Percentiles rank a stretch among this genome's conserved stretches.
phyloP scores from a whole-genome alignment of 2,888 invertebrate species.

The Trissolcus japonicus region DNA sequence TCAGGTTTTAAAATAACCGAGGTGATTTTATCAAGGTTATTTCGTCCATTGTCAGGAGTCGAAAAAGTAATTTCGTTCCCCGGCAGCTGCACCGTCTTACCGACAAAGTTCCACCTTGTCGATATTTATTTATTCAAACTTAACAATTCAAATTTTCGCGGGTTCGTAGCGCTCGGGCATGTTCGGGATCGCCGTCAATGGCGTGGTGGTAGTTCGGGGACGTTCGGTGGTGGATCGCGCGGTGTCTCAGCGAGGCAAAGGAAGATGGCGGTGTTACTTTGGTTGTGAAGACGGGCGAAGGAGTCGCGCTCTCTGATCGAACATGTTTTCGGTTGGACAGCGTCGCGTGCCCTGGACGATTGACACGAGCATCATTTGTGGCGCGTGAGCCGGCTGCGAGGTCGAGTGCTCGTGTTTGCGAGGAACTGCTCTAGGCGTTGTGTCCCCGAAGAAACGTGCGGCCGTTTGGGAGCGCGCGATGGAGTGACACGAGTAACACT shows the following conservation, averaged over 20 bases:
- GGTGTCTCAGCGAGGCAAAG: slow-evolving; percentile 58
- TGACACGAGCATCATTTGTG: slow-evolving; percentile 1
- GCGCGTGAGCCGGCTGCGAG: slow-evolving; percentile 1
- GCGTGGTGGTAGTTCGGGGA: slow-evolving; percentile 5
- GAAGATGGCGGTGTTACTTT: slow-evolving; percentile 74
- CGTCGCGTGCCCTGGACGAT: slow-evolving; percentile 6
- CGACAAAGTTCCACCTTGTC: too few relatives aligned
- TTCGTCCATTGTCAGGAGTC: too few relatives aligned
- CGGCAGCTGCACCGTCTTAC: too few relatives aligned
- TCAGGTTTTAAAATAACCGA: too few relatives aligned
- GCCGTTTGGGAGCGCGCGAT: slow-evolving; percentile 23
- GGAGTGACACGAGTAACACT: slow-evolving; percentile 12
- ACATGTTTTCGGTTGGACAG: slow-evolving; percentile 30
- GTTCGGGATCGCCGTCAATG: neutral
- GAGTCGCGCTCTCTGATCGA: slow-evolving; percentile 26
- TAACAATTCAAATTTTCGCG: neutral
- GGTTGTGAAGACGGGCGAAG: slow-evolving; percentile 62
- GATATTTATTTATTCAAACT: too few relatives aligned
- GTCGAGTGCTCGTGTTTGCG: slow-evolving; percentile 1
- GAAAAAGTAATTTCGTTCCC: too few relatives aligned
- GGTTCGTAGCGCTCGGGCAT: neutral
- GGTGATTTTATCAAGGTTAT: too few relatives aligned
- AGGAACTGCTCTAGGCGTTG: neutral
- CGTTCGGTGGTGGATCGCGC: slow-evolving; percentile 54
- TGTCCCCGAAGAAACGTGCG: slow-evolving; percentile 9